Evolutionary conservation across 1,140 invertebrate species (phyloP).

Genomic region (Pristionchus pacificus): DNA sequence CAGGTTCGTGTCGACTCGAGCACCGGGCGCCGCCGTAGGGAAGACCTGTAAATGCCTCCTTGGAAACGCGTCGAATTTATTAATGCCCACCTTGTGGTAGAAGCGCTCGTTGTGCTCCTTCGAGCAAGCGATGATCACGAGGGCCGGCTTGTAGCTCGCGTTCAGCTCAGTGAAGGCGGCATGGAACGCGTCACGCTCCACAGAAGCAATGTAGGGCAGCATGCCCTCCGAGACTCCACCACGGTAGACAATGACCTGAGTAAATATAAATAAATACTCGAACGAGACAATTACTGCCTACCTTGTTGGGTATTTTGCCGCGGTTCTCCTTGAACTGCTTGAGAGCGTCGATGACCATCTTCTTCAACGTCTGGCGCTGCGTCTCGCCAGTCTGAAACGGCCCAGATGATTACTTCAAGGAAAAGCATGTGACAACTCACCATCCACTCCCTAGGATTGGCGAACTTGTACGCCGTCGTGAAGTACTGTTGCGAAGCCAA

Average conservation of each 20-base stretch:
- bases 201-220: neutral
- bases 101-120: neutral
- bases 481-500: neutral
- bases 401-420: neutral
- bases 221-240: neutral
- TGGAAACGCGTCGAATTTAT: neutral
- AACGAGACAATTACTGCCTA: neutral
- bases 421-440: neutral
- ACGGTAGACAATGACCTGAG: neutral
- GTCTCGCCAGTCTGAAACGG: neutral
- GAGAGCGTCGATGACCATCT: neutral
- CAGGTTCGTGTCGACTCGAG: neutral
- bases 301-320: neutral
- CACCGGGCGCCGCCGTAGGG: neutral
- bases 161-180: neutral
- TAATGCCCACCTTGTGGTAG: neutral
- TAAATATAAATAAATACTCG: neutral
- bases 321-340: neutral
- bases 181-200: neutral
- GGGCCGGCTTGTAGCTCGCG: neutral
- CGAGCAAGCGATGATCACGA: neutral
- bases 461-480: neutral
- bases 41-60: neutral
- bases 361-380: neutral
- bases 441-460: neutral